Base-by-base conservation (phyloP, 2,797 vertebrate species). In the Podarcis lilfordi region DNA sequence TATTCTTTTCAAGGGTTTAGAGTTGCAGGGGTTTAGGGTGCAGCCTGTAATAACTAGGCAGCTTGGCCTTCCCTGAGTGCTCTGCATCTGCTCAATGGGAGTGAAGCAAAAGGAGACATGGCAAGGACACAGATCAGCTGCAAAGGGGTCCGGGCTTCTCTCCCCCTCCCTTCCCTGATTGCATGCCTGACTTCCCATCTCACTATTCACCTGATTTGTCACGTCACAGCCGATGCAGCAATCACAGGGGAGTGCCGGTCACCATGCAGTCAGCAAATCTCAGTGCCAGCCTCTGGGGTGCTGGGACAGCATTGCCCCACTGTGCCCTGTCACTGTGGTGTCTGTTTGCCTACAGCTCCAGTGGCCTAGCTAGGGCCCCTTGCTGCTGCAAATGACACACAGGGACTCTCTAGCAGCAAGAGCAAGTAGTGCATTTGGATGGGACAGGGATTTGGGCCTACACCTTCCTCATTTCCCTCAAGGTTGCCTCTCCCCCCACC, bases 261-360 rank as follows among this genome's bases (percentile, higher is more conserved):
- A 23, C 2, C 10, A 76, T 88, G 93, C 91, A 45, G 43, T 94
- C 96, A 95, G 94, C 93, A 61, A 19, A 0, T 94, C 66, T 13
- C 72, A 7, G 80, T 27, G 77, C 78, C 79, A 88, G 92, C 80
- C 91, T 91, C 91, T n/a, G 0, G 86, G 4, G 72, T 93, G 94
- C 94, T 95, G 96, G 96, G 93, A 43, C 95, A 94, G 94, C 94
- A 95, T 82, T 81, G 37, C 90, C 92, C 96, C 92, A 93, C 93
- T 94, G 95, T 89, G 93, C 87, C 86, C 78, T 0, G 3, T 7
- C 87, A 25, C 89, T 29, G 83, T 88, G 43, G 35, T 0, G 23
- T 71, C 91, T 89, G 50, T 35, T 88, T 74, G 91, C 92, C 93
- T 68, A 87, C 89, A 92, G 92, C 92, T 76, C 92, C 92, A 88